Percentiles rank a stretch among this genome's conserved stretches.
These are phyloP conservation scores for Pseudorhiza aurosa DNA, from an alignment of 30 jellyfish, hydroid and myxozoan species.

Conservation along the genomic window DNA sequence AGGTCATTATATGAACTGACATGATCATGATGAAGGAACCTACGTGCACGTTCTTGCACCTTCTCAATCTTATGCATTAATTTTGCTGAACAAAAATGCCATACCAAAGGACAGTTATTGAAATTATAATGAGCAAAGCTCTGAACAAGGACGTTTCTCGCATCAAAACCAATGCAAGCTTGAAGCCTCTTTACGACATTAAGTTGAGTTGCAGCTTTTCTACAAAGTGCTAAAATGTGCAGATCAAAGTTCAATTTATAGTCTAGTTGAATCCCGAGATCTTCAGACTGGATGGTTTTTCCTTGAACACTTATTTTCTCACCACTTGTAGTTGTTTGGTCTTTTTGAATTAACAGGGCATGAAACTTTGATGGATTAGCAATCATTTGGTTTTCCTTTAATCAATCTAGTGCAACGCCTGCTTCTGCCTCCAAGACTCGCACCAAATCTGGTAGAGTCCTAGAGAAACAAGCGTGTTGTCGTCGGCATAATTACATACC, in stretches of 20 bases:
- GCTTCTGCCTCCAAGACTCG: slow-evolving; percentile 26
- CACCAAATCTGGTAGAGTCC: slow-evolving; percentile 27
- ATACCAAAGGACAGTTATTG: neutral
- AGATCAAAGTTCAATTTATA: slow-evolving; percentile 1
- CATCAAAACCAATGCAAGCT: neutral
- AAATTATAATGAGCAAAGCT: neutral
- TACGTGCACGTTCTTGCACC: neutral
- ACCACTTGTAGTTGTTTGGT: slow-evolving; percentile 12
- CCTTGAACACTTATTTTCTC: neutral
- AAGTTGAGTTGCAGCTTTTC: neutral
- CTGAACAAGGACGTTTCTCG: neutral
- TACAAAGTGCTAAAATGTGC: neutral
- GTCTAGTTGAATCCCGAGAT: slow-evolving; percentile 30
- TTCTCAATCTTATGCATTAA: neutral
- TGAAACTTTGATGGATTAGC: slow-evolving; percentile 44
- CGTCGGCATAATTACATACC: slow-evolving; percentile 44
- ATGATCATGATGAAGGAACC: neutral
- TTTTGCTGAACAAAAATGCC: neutral
- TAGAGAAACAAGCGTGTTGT: slow-evolving; percentile 37
- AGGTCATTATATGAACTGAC: neutral
- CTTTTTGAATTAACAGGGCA: neutral
- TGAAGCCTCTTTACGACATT: neutral
- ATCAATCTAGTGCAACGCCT: slow-evolving; percentile 31
- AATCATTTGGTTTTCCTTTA: slow-evolving; percentile 30
- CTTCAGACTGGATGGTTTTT: neutral